phyloP scores from a whole-genome alignment of 2,113 vertebrate species.

The Bujurquina vittata region DNA sequence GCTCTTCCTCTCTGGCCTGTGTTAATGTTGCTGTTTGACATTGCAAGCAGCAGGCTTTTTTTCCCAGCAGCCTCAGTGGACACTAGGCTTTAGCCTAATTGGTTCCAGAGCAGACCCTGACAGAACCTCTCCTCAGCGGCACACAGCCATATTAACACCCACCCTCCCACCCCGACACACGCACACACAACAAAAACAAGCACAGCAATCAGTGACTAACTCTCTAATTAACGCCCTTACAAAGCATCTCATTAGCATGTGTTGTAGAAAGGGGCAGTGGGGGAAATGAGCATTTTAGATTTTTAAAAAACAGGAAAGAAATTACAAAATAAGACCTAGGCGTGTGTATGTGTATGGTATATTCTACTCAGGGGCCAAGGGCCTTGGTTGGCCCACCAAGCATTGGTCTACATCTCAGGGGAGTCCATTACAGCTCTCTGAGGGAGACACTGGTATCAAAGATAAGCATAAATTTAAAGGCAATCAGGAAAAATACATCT shows the following conservation, averaged over 20 bases:
- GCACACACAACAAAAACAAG: slow-evolving; percentile 90
- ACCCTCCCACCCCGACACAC: slow-evolving; percentile 78
- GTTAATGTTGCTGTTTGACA: slow-evolving; percentile 86
- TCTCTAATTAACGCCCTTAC: slow-evolving; percentile 98
- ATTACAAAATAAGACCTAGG: slow-evolving; percentile 57
- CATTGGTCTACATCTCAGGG: slow-evolving; percentile 90
- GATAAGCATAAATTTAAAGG: slow-evolving; percentile 99
- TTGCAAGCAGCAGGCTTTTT: slow-evolving; percentile 85
- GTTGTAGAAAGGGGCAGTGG: slow-evolving; percentile 74
- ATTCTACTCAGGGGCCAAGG: slow-evolving; percentile 84
- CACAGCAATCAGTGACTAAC: slow-evolving; percentile 95
- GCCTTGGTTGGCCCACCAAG: slow-evolving; percentile 89
- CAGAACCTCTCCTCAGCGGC: slow-evolving; percentile 85
- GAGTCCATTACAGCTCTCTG: slow-evolving; percentile 91
- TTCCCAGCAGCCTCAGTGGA: slow-evolving; percentile 85
- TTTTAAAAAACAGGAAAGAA: slow-evolving; percentile 72
- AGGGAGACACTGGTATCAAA: slow-evolving; percentile 88
- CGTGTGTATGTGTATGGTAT: slow-evolving; percentile 71
- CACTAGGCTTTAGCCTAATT: slow-evolving; percentile 91
- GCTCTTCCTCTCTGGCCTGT: slow-evolving; percentile 68
- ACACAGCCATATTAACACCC: slow-evolving; percentile 88
- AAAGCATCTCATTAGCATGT: slow-evolving; percentile 99
- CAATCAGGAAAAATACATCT: slow-evolving; percentile 93
- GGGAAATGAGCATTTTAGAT: slow-evolving; percentile 82
- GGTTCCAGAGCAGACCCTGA: slow-evolving; percentile 97